Evolutionary conservation across 2,888 invertebrate species (phyloP).

Genomic region (Xanthia icteritia): DNA sequence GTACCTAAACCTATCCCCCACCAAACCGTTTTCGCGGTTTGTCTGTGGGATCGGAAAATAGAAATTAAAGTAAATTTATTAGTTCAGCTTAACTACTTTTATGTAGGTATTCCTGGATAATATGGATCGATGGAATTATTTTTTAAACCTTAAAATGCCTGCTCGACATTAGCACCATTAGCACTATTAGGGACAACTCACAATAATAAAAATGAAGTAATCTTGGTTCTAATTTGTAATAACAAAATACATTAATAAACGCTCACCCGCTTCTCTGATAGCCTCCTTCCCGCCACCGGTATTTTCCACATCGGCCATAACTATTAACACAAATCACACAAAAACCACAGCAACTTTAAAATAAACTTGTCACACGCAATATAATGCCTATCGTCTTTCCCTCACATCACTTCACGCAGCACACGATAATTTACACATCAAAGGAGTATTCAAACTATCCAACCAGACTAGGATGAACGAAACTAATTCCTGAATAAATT

Average conservation of each 20-base stretch:
- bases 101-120: background rate
- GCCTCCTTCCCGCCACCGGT: slow-evolving; percentile 62
- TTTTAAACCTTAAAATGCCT: background rate
- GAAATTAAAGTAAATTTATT: background rate
- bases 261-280: slow-evolving; percentile 59
- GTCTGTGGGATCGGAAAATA: background rate
- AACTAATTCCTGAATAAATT: slow-evolving; percentile 31
- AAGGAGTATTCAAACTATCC: slow-evolving; percentile 28
- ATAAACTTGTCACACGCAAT: slow-evolving; percentile 67
- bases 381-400: slow-evolving; percentile 72
- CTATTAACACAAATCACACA: slow-evolving; percentile 54
- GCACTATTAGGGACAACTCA: background rate
- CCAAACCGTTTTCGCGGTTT: background rate
- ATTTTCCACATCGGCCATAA: slow-evolving; percentile 75
- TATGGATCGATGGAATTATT: too few relatives aligned
- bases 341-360: slow-evolving; percentile 61
- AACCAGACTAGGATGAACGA: slow-evolving; percentile 30
- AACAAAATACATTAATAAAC: background rate
- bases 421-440: slow-evolving; percentile 43
- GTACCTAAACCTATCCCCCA: too few relatives aligned
- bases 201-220: background rate
- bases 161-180: background rate
- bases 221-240: background rate
- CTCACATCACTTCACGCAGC: slow-evolving; percentile 71
- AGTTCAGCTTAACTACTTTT: background rate